phyloP scores from a whole-genome alignment of 2,888 invertebrate species.

The Allophyes oxyacanthae region DNA sequence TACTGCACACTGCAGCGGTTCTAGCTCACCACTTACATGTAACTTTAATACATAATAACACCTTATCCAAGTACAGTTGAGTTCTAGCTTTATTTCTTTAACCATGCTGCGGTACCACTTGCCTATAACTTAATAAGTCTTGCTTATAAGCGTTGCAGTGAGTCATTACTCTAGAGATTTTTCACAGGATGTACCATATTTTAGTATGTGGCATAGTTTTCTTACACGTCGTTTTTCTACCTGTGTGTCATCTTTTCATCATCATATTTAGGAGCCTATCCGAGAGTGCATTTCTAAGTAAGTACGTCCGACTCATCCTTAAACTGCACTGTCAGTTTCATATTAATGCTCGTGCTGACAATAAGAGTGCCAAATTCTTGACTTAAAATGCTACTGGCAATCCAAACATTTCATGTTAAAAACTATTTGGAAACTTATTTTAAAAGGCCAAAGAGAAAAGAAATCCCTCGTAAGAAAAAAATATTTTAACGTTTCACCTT shows the following conservation, averaged over 20 bases:
- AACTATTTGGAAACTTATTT: neutral
- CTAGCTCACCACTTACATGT: constrained; percentile 31
- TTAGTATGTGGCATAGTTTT: too few species aligned
- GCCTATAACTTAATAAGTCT: constrained; percentile 13
- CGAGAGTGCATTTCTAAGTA: too few species aligned
- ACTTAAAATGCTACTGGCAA: too few species aligned
- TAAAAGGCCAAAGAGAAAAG: constrained; percentile 11
- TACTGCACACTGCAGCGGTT: constrained; percentile 29
- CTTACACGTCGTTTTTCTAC: too few species aligned
- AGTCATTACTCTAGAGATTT: constrained; percentile 20
- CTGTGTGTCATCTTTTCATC: too few species aligned
- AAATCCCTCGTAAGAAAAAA: constrained; percentile 17
- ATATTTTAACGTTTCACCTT: constrained; percentile 44
- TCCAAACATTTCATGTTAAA: neutral
- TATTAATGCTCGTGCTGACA: too few species aligned
- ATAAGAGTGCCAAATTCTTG: too few species aligned
- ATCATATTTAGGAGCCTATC: too few species aligned
- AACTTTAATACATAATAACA: constrained; percentile 40
- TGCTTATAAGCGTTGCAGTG: constrained; percentile 15
- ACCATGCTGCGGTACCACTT: constrained; percentile 27
- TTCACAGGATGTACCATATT: constrained; percentile 8
- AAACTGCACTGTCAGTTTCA: too few species aligned
- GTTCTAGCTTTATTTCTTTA: constrained; percentile 33
- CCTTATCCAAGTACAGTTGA: constrained; percentile 42
- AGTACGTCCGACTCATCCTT: too few species aligned